phyloP scores from a whole-genome alignment of 2,797 vertebrate species.

The Botia kubotai region DNA sequence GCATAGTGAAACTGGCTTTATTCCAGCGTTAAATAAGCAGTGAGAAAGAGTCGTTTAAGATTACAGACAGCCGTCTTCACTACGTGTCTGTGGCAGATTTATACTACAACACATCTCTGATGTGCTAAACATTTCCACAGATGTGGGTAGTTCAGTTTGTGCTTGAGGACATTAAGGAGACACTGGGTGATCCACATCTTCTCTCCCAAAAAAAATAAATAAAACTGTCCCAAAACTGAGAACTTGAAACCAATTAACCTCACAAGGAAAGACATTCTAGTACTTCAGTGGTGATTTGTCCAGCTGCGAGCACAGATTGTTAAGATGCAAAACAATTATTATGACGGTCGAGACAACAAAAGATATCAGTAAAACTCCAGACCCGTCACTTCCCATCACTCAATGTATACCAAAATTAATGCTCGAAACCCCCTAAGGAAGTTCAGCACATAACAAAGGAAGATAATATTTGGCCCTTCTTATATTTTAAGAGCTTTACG shows the following conservation, averaged over 20 bases:
- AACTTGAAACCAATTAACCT: background rate
- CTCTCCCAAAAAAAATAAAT: too few relatives aligned
- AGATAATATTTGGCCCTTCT: background rate
- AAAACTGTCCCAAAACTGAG: background rate
- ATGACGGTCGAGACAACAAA: conserved; percentile 22
- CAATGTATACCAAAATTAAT: background rate
- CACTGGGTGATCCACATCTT: background rate
- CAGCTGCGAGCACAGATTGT: conserved; percentile 6
- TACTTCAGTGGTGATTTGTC: conserved; percentile 16
- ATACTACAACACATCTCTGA: background rate
- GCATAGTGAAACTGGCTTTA: conserved; percentile 1
- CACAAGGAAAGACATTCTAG: conserved; percentile 7
- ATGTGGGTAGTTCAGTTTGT: background rate
- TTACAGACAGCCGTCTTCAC: background rate
- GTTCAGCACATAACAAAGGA: background rate
- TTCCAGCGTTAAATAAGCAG: background rate
- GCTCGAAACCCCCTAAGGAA: background rate
- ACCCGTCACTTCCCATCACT: background rate
- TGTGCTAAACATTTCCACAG: background rate
- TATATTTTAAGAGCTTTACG: background rate
- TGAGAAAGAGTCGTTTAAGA: background rate
- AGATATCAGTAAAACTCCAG: background rate
- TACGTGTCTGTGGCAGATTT: background rate
- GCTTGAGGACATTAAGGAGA: background rate
- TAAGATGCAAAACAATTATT: conserved; percentile 10